A percentile compares a stretch with the other conserved stretches of the same genome.
phyloP scores from a whole-genome alignment of 2,113 vertebrate species.

The Mesitornis unicolor region DNA sequence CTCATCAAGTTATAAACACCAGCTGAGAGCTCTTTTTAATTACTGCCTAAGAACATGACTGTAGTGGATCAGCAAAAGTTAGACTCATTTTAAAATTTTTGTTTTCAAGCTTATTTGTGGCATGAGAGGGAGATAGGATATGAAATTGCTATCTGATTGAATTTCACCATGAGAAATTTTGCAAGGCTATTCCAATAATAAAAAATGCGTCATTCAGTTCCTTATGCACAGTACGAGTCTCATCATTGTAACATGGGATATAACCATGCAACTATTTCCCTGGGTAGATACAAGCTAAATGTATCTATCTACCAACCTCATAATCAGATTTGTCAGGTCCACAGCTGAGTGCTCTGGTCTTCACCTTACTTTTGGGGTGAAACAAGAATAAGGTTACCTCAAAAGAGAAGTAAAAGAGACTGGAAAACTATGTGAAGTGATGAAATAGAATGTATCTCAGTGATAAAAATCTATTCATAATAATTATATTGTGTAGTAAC shows the following conservation, averaged over 20 bases:
- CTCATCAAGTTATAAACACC: neutral
- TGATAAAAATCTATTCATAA: constrained; percentile 35
- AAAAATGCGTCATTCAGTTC: neutral
- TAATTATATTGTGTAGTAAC: constrained; percentile 36
- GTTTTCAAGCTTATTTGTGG: neutral
- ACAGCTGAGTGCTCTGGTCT: neutral
- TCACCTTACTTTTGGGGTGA: neutral
- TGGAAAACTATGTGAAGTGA: constrained; percentile 23
- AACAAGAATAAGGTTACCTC: neutral
- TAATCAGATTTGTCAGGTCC: neutral
- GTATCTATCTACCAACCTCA: neutral
- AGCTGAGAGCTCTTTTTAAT: neutral
- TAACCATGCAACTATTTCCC: neutral
- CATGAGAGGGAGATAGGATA: neutral
- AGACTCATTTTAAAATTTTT: neutral
- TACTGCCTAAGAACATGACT: neutral
- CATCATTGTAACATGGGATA: neutral
- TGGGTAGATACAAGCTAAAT: neutral
- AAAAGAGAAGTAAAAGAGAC: neutral
- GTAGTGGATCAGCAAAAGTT: neutral
- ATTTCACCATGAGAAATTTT: neutral
- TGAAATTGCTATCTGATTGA: neutral
- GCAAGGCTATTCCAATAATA: neutral
- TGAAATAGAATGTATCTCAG: neutral
- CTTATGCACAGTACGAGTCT: neutral